Conservation (phyloP, 2,113 vertebrate genomes). For the Gasterosteus aculeatus region DNA sequence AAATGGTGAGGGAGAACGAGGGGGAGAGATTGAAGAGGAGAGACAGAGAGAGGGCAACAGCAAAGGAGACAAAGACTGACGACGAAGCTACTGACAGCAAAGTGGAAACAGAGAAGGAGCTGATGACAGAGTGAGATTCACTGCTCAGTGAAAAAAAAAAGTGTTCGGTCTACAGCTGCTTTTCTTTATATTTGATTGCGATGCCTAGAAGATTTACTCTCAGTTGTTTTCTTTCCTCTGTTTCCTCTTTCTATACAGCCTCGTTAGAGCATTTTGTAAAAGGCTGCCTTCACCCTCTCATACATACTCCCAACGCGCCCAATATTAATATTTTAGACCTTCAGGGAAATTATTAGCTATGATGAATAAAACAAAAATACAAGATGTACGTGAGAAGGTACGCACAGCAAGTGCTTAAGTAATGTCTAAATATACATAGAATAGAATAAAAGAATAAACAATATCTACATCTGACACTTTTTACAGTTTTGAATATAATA, state of each 20-base stretch:
- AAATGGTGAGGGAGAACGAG: conserved; percentile 14
- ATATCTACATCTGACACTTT: neutral
- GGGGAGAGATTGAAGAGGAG: neutral
- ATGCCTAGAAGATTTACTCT: conserved; percentile 78
- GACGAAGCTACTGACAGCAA: conserved; percentile 23
- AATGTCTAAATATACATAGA: conserved; percentile 21
- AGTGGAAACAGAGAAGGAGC: conserved; percentile 33
- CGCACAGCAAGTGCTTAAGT: conserved; percentile 42
- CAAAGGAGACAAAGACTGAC: conserved; percentile 44
- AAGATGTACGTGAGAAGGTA: conserved; percentile 49
- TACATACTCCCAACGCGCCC: conserved; percentile 37
- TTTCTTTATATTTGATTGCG: conserved; percentile 86
- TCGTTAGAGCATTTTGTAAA: conserved; percentile 16
- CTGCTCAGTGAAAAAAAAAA: neutral
- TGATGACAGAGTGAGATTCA: conserved; percentile 31
- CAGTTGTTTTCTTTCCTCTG: conserved; percentile 62
- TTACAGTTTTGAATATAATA: neutral
- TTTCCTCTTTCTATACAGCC: conserved; percentile 30
- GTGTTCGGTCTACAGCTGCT: conserved; percentile 18
- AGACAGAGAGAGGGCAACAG: conserved; percentile 11
- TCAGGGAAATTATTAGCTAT: conserved; percentile 52
- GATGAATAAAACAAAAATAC: conserved; percentile 69
- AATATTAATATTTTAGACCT: conserved; percentile 79
- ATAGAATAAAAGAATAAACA: conserved; percentile 12
- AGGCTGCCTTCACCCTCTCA: neutral